A percentile compares a stretch with the other conserved stretches of the same genome.
phyloP scores from a whole-genome alignment of 2,888 invertebrate species.

The Diarsia brunnea region DNA sequence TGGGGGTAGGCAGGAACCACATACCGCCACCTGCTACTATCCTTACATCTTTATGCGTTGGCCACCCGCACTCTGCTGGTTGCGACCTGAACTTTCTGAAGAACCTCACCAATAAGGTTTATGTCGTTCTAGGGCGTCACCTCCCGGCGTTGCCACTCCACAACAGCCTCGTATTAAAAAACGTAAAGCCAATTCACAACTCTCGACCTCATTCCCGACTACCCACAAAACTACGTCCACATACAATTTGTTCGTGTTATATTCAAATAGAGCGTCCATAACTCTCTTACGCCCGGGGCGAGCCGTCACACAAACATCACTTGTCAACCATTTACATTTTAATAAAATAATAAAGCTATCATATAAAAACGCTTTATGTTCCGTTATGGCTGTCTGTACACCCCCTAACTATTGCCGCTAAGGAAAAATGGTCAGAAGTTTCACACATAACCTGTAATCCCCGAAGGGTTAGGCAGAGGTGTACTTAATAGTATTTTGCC shows the following conservation, averaged over 20 bases:
- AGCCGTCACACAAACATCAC: slow-evolving; percentile 70
- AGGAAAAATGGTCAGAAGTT: slow-evolving; percentile 6
- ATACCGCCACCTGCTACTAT: no score
- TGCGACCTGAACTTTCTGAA: no score
- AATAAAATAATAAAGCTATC: slow-evolving; percentile 77
- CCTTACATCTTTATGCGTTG: no score
- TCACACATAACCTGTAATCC: no score
- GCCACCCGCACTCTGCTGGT: no score
- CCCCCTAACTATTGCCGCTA: slow-evolving; percentile 42
- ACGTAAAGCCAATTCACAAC: slow-evolving; percentile 19
- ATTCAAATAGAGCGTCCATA: slow-evolving; percentile 60
- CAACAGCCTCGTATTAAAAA: slow-evolving; percentile 2
- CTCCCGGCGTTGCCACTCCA: background rate
- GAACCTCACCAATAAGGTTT: no score
- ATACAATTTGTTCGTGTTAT: slow-evolving; percentile 52
- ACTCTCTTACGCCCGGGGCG: slow-evolving; percentile 63
- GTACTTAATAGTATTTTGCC: no score
- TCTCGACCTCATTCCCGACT: slow-evolving; percentile 22
- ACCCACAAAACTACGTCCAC: slow-evolving; percentile 26
- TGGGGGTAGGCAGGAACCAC: no score
- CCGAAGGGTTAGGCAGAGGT: no score
- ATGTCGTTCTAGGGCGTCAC: no score
- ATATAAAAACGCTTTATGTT: slow-evolving; percentile 71
- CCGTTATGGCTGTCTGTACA: slow-evolving; percentile 71
- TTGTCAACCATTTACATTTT: slow-evolving; percentile 81